These are phyloP conservation scores for Platycnemis pennipes DNA, from an alignment of 2,888 invertebrate genomes.

Conservation along the genomic window DNA sequence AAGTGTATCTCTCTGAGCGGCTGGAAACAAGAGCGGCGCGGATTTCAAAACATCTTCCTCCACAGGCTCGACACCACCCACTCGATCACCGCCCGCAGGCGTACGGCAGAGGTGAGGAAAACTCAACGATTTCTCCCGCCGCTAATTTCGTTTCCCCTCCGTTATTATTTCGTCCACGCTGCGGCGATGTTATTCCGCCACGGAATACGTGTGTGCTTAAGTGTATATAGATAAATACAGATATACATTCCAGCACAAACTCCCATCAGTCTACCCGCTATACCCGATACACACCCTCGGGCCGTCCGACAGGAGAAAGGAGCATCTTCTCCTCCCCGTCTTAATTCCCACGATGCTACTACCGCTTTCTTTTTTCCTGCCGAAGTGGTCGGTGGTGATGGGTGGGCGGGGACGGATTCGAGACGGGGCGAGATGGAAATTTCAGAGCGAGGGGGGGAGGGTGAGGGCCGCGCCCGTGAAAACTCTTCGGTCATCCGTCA, in stretches of 20 bases:
- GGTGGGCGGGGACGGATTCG: conserved; percentile 16
- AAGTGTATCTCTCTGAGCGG: neutral
- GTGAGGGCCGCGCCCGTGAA: neutral
- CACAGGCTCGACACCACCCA: neutral
- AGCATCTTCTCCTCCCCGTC: neutral
- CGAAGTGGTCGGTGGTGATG: neutral
- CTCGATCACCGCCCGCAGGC: neutral
- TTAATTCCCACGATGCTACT: conserved; percentile 14
- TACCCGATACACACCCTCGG: neutral
- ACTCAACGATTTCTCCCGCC: neutral
- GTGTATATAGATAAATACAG: too few species aligned
- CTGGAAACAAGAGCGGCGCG: neutral
- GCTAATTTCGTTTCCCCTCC: neutral
- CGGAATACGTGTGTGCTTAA: too few species aligned
- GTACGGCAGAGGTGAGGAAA: neutral
- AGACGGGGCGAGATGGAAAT: neutral
- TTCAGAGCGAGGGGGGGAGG: neutral
- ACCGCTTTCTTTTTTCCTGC: neutral
- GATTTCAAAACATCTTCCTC: neutral
- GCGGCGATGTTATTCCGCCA: too few species aligned
- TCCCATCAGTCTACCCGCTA: neutral
- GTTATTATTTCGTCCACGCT: neutral
- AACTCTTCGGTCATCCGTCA: neutral
- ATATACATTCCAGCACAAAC: neutral
- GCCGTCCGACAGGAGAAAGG: neutral